phyloP scores from a whole-genome alignment of 2,113 vertebrate species.

The Gymnobelideus leadbeateri region DNA sequence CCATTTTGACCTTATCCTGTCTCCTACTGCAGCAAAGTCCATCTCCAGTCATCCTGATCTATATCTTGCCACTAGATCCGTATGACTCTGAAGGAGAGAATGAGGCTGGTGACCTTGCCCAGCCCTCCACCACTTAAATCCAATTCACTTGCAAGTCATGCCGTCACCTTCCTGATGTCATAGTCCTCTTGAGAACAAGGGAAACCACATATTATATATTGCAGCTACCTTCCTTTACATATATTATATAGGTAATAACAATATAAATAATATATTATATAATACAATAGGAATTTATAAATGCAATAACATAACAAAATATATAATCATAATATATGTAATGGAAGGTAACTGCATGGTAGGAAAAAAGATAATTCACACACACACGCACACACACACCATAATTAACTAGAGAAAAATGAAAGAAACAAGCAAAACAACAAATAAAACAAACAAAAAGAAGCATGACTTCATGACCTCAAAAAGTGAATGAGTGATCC shows the following conservation, averaged over 20 bases:
- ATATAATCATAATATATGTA: neutral
- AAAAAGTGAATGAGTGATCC: neutral
- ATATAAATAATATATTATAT: neutral
- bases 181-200: too few species aligned
- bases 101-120: too few species aligned
- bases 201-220: neutral
- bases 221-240: neutral
- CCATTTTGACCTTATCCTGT: too few species aligned
- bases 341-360: neutral
- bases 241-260: neutral
- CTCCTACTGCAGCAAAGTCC: too few species aligned
- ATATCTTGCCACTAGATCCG: too few species aligned
- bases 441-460: neutral
- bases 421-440: neutral
- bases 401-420: neutral
- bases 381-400: too few species aligned
- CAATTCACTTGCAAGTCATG: too few species aligned
- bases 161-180: too few species aligned
- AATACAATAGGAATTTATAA: neutral
- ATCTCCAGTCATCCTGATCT: too few species aligned
- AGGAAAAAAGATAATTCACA: neutral
- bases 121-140: too few species aligned
- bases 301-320: neutral
- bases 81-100: too few species aligned
- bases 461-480: neutral